These are phyloP conservation scores for Dicranocentrus wangi DNA, from an alignment of 2,888 invertebrate genomes.

Conservation along the genomic window DNA sequence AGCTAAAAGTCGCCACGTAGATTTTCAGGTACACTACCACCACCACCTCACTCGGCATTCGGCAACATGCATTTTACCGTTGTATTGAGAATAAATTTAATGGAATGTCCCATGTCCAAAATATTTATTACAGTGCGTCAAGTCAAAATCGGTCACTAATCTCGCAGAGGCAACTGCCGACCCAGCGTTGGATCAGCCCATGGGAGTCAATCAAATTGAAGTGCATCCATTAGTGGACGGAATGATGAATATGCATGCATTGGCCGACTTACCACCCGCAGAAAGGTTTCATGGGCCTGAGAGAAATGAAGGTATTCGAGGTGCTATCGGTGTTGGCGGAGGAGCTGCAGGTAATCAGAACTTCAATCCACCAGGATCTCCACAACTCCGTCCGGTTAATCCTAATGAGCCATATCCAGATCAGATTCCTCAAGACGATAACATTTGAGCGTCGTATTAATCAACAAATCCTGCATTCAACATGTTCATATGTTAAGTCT, in stretches of 20 bases:
- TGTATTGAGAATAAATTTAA: too few species aligned
- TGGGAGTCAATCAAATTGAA: constrained; percentile 65
- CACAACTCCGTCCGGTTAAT: constrained; percentile 65
- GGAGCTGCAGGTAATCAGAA: constrained; percentile 27
- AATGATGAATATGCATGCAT: constrained; percentile 63
- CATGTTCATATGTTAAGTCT: too few species aligned
- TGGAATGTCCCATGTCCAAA: constrained; percentile 21
- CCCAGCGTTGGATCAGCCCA: constrained; percentile 81
- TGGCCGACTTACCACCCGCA: constrained; percentile 47
- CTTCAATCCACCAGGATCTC: constrained; percentile 68
- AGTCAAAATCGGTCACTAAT: constrained; percentile 97
- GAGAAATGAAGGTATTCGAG: constrained; percentile 76
- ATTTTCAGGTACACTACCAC: constrained; percentile 81
- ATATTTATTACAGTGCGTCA: constrained; percentile 85
- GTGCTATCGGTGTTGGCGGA: constrained; percentile 75
- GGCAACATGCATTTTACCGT: too few species aligned
- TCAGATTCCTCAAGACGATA: constrained; percentile 63
- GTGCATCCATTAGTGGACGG: constrained; percentile 69
- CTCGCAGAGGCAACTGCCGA: constrained; percentile 95
- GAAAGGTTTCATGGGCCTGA: constrained; percentile 23
- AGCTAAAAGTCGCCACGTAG: constrained; percentile 98
- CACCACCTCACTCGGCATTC: too few species aligned
- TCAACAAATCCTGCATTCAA: too few species aligned
- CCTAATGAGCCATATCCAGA: constrained; percentile 68
- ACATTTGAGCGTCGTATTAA: background rate